phyloP scores from a whole-genome alignment of 1,140 invertebrate species.

The Drosophila jambulina region DNA sequence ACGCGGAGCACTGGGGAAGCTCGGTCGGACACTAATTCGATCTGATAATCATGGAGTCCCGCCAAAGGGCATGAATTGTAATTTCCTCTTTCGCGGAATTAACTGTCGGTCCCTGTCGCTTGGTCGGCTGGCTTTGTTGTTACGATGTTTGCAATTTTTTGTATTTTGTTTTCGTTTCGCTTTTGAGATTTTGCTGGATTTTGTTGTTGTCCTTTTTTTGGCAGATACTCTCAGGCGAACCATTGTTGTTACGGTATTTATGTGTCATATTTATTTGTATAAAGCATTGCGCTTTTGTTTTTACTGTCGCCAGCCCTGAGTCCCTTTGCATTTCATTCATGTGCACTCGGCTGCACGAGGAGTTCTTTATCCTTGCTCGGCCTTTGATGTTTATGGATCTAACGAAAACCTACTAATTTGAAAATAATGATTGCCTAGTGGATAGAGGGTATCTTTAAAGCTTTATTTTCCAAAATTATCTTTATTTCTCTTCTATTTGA shows the following conservation, averaged over 20 bases:
- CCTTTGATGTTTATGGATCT: slow-evolving; percentile 36
- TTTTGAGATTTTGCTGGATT: slow-evolving; percentile 19
- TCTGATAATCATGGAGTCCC: slow-evolving; percentile 84
- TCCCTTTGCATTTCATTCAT: slow-evolving; percentile 48
- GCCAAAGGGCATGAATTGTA: slow-evolving; percentile 85
- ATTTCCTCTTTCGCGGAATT: slow-evolving; percentile 85
- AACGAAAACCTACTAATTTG: slow-evolving; percentile 9
- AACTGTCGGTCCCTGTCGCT: slow-evolving; percentile 77
- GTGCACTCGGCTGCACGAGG: slow-evolving; percentile 38
- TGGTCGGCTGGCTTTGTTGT: slow-evolving; percentile 63
- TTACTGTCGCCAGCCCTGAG: slow-evolving; percentile 15
- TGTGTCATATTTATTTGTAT: slow-evolving; percentile 82
- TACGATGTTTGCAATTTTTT: slow-evolving; percentile 50
- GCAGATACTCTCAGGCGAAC: slow-evolving; percentile 24
- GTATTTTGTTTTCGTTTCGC: slow-evolving; percentile 18
- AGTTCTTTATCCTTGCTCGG: slow-evolving; percentile 18
- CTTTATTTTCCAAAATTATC: background rate
- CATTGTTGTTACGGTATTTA: slow-evolving; percentile 64
- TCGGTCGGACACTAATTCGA: slow-evolving; percentile 84
- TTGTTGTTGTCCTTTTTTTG: slow-evolving; percentile 14
- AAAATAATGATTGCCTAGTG: slow-evolving; percentile 6
- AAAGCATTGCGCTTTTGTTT: slow-evolving; percentile 72
- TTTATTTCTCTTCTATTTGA: background rate
- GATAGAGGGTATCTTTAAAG: background rate
- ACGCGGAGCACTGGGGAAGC: slow-evolving; percentile 22